These are phyloP conservation scores for Encarsia formosa DNA, from an alignment of 2,888 invertebrate genomes.

Conservation along the genomic window DNA sequence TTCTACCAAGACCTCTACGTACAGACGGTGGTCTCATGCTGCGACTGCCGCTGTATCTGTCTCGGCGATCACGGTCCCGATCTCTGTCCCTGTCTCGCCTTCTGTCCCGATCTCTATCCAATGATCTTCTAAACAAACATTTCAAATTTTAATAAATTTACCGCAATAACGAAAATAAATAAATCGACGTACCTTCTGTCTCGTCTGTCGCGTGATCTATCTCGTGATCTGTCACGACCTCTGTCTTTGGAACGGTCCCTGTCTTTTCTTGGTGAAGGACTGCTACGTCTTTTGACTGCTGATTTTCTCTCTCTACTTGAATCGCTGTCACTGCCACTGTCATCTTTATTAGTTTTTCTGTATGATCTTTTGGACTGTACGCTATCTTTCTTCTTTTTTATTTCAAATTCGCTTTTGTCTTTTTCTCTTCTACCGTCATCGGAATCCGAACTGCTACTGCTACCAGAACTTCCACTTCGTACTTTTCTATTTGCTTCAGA, in stretches of 20 bases:
- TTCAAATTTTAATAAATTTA: background rate
- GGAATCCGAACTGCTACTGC: slow-evolving; percentile 38
- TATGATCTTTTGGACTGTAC: slow-evolving; percentile 86
- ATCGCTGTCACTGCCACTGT: slow-evolving; percentile 61
- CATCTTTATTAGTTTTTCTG: slow-evolving; percentile 75
- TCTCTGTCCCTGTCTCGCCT: slow-evolving; percentile 52
- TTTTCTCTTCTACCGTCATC: slow-evolving; percentile 44
- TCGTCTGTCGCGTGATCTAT: slow-evolving; percentile 41
- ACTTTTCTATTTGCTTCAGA: slow-evolving; percentile 35
- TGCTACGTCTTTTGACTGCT: slow-evolving; percentile 42
- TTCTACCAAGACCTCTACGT: slow-evolving; percentile 45
- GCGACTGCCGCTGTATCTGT: slow-evolving; percentile 46
- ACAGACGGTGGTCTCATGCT: slow-evolving; percentile 50
- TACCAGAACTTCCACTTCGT: slow-evolving; percentile 37
- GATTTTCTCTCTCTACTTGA: slow-evolving; percentile 58
- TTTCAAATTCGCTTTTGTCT: slow-evolving; percentile 63
- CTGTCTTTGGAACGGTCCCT: slow-evolving; percentile 48
- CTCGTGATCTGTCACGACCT: slow-evolving; percentile 49
- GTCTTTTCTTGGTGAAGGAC: slow-evolving; percentile 46
- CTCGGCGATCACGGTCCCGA: slow-evolving; percentile 51
- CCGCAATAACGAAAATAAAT: background rate
- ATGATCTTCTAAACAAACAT: slow-evolving; percentile 31
- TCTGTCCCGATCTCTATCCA: slow-evolving; percentile 41
- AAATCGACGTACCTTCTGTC: slow-evolving; percentile 41
- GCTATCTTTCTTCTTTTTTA: slow-evolving; percentile 73